Evolutionary conservation across 1,140 invertebrate genomes (phyloP).

Genomic region (Psix sp.): DNA sequence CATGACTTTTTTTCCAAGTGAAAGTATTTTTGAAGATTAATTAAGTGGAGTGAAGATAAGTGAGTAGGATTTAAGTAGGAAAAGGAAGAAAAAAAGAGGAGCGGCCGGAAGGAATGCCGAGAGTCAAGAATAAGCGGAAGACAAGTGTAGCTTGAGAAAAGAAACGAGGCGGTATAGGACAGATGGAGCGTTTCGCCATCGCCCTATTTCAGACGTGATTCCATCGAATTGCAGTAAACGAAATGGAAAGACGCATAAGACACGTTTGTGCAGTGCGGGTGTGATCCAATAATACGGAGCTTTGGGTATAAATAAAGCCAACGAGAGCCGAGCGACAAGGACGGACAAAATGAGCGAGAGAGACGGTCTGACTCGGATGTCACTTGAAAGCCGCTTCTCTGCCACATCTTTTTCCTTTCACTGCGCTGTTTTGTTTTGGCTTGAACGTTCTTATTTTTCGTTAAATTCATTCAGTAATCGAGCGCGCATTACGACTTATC

Average conservation of each 20-base stretch:
- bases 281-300: constrained; percentile 63
- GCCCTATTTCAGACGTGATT: constrained; percentile 58
- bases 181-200: constrained; percentile 53
- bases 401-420: no score
- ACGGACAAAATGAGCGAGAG: constrained; percentile 1
- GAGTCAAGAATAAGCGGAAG: constrained; percentile 32
- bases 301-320: constrained; percentile 63
- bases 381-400: constrained; percentile 41
- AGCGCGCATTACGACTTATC: no score
- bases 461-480: no score
- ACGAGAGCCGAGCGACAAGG: constrained; percentile 12
- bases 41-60: constrained; percentile 28
- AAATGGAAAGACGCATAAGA: constrained; percentile 56
- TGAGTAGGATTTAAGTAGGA: constrained; percentile 14
- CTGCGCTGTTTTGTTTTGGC: no score
- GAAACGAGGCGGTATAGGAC: constrained; percentile 42
- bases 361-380: constrained; percentile 21
- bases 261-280: constrained; percentile 57
- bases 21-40: constrained; percentile 15
- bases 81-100: no score
- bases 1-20: constrained; percentile 6
- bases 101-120: no score
- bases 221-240: constrained; percentile 54
- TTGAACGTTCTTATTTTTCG: no score
- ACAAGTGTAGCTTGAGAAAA: constrained; percentile 43